Evolutionary conservation across 2,113 vertebrate species (phyloP), one percentile per base, ranked within the genome.

Genomic region (Peucedramus taeniatus): DNA sequence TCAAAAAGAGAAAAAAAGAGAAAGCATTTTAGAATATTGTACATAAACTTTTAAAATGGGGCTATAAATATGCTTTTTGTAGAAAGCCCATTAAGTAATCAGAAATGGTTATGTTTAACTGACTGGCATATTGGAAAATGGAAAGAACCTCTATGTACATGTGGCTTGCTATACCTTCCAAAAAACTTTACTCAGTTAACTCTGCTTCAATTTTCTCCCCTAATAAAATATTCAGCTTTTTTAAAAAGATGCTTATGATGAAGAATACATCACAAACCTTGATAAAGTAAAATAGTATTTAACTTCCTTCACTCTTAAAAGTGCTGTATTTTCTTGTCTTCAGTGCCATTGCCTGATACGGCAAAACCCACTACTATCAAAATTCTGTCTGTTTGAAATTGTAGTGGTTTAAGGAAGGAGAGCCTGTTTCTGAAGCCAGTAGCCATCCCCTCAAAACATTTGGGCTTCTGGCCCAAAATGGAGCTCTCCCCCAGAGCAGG

Each of bases 401-500:
- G 7, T 7, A 51, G 14, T 7, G n/a, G 53, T 13, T 78, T 60
- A 61, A 45, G 51, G 21, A 4, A 54, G 30, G 39, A 68, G 45
- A 60, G 30, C 3, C 42, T 33, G 8, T 14, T 76, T 95, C 40
- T 37, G 17, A 57, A 39, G 33, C 30, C 80, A 78, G 24, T 5
- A 77, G 13, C 6, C n/a, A 40, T 20, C 18, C 15, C 11, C 51
- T 54, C 6, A 54, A 71, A 87, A 57, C 1, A 5, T 5, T n/a
- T n/a, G n/a, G n/a, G 14, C 11, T 37, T 45, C 49, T 77, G 59
- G 27, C 35, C 42, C 21, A 13, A 60, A 74, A 65, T 1, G 16
- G 39, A 82, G 65, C 23, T 59, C 9, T 57, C 3, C 7, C 15
- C 6, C 1, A 0, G 33, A 39, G 47, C 0, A 0, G n/a, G 9